Percentiles rank a stretch among this genome's conserved stretches.
phyloP scores from a whole-genome alignment of 2,888 invertebrate genomes.

The Caenorhabditis zanzibari region DNA sequence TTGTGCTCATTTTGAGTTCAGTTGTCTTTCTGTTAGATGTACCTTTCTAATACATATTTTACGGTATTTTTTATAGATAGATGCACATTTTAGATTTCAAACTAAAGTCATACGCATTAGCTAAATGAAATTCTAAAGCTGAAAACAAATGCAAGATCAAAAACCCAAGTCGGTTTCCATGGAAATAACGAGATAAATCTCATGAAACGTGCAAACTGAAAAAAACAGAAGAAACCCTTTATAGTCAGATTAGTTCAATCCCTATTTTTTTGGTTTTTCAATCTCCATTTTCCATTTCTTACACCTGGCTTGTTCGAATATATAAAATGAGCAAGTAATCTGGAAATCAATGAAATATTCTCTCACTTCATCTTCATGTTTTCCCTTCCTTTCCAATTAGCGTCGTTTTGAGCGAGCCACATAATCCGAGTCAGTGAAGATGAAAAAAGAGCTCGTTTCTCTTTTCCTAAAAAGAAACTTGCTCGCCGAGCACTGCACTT shows the following conservation, averaged over 20 bases:
- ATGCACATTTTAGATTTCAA: no score
- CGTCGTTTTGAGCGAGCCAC: conserved; percentile 22
- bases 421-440: conserved; percentile 31
- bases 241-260: conserved; percentile 34
- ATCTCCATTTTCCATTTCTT: neutral
- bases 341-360: conserved; percentile 21
- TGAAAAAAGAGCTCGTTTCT: conserved; percentile 37
- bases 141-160: no score
- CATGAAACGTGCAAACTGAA: conserved; percentile 42
- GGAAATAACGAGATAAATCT: conserved; percentile 35
- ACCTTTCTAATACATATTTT: no score
- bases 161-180: conserved; percentile 27
- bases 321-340: neutral
- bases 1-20: no score
- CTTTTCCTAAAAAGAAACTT: conserved; percentile 20
- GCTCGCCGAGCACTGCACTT: conserved; percentile 37
- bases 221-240: conserved; percentile 38
- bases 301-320: neutral
- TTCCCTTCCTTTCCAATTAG: conserved; percentile 39
- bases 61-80: no score
- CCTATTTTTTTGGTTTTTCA: neutral
- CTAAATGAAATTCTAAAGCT: no score
- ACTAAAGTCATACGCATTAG: no score
- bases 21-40: no score
- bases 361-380: neutral